Evolutionary conservation across 2,113 vertebrate species (phyloP).

Genomic region (Sorex araneus): DNA sequence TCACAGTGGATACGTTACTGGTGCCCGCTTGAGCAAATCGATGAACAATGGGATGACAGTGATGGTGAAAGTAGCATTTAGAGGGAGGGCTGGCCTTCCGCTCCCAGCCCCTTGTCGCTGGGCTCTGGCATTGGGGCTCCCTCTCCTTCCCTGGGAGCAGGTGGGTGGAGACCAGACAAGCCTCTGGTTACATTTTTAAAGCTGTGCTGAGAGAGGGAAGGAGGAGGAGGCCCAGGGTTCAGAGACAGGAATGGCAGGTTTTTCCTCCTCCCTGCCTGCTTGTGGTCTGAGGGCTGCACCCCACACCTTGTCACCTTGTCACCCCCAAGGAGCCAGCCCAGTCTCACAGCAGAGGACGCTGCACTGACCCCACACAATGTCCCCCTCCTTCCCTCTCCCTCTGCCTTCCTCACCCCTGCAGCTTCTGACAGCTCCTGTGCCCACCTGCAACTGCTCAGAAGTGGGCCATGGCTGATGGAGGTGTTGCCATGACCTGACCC

Average conservation of each 20-base stretch:
- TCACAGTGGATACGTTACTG: too few relatives aligned
- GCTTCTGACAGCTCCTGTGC: background rate
- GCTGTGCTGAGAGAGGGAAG: slow-evolving; percentile 29
- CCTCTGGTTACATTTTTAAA: slow-evolving; percentile 76
- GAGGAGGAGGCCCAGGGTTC: slow-evolving; percentile 21
- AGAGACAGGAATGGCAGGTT: slow-evolving; percentile 79
- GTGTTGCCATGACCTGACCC: background rate
- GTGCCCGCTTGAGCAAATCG: too few relatives aligned
- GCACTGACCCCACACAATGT: background rate
- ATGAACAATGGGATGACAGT: too few relatives aligned
- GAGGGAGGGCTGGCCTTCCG: too few relatives aligned
- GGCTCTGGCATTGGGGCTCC: background rate
- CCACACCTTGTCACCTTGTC: slow-evolving; percentile 49
- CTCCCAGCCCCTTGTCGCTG: too few relatives aligned
- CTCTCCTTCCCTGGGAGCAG: background rate
- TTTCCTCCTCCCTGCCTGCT: slow-evolving; percentile 52
- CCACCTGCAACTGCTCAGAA: background rate
- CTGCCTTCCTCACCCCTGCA: background rate
- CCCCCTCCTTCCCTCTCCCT: background rate
- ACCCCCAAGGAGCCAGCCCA: slow-evolving; percentile 17
- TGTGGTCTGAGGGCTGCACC: background rate
- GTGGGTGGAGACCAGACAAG: background rate
- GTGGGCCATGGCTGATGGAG: background rate
- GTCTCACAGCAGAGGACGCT: background rate
- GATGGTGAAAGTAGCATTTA: too few relatives aligned